Evolutionary conservation across 2,797 vertebrate species (phyloP).

Genomic region (Thalassophryne amazonica): DNA sequence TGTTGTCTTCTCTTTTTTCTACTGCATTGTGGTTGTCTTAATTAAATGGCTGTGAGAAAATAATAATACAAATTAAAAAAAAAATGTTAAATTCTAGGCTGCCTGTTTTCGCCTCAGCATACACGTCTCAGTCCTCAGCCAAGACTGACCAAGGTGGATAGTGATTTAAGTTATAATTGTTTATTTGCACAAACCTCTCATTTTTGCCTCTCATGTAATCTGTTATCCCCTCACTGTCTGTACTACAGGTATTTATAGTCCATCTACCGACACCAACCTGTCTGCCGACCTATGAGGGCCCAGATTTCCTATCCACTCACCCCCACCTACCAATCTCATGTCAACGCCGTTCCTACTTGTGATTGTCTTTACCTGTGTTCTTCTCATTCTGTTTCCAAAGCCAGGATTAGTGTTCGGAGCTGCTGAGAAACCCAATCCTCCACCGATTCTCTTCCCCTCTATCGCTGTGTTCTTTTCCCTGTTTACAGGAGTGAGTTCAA

Average conservation of each 20-base stretch:
- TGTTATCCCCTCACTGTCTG: slow-evolving; percentile 62
- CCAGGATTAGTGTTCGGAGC: slow-evolving; percentile 74
- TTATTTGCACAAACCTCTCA: slow-evolving; percentile 23
- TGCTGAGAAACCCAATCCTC: slow-evolving; percentile 63
- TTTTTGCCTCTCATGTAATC: slow-evolving; percentile 18
- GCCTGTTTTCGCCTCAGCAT: slow-evolving; percentile 23
- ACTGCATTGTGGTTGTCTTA: slow-evolving; percentile 2
- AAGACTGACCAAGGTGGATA: slow-evolving; percentile 21
- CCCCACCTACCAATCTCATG: slow-evolving; percentile 55
- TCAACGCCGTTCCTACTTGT: slow-evolving; percentile 60
- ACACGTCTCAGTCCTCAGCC: slow-evolving; percentile 24
- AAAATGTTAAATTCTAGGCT: too few species aligned
- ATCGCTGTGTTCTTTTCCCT: slow-evolving; percentile 23
- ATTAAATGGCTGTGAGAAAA: too few species aligned
- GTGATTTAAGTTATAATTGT: slow-evolving; percentile 19
- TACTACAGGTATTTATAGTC: slow-evolving; percentile 95
- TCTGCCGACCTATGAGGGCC: slow-evolving; percentile 54
- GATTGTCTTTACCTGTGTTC: slow-evolving; percentile 60
- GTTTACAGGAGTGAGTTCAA: slow-evolving; percentile 39
- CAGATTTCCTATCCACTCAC: slow-evolving; percentile 32
- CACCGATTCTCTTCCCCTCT: slow-evolving; percentile 18
- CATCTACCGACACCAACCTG: slow-evolving; percentile 73
- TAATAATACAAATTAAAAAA: too few species aligned
- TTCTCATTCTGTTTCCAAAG: slow-evolving; percentile 65
- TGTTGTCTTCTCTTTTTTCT: neutral